phyloP scores from a whole-genome alignment of 2,888 invertebrate genomes.

The Drosophila formosana region DNA sequence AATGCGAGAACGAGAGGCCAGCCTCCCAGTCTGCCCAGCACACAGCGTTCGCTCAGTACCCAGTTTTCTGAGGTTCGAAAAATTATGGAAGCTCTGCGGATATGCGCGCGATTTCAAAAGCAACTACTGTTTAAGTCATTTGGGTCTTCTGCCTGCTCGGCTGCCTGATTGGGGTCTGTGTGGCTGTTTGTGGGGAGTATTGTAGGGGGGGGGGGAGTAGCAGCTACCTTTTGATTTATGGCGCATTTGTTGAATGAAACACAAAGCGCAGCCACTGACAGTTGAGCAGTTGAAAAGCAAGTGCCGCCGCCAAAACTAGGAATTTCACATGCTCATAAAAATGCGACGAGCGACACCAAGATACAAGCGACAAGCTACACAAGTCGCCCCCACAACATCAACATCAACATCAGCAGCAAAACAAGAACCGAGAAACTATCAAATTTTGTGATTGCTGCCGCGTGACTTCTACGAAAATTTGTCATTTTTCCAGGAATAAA shows the following conservation, averaged over 20 bases:
- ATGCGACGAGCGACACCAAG: slow-evolving; percentile 5
- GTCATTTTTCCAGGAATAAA: slow-evolving; percentile 71
- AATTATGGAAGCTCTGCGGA: slow-evolving; percentile 82
- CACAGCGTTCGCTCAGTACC: neutral
- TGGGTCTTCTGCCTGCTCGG: neutral
- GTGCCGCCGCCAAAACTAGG: slow-evolving; percentile 71
- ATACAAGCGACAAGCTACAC: slow-evolving; percentile 19
- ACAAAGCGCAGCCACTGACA: slow-evolving; percentile 71
- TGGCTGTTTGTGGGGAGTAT: neutral
- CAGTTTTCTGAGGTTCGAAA: slow-evolving; percentile 18
- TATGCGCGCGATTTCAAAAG: slow-evolving; percentile 81
- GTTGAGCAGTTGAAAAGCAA: slow-evolving; percentile 69
- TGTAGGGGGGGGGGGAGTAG: neutral
- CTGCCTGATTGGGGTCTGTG: neutral
- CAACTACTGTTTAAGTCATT: slow-evolving; percentile 75
- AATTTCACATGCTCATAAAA: slow-evolving; percentile 82
- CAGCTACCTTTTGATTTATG: slow-evolving; percentile 70
- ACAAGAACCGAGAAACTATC: neutral
- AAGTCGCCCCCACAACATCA: slow-evolving; percentile 13
- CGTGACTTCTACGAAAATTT: slow-evolving; percentile 77
- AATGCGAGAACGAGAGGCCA: slow-evolving; percentile 26
- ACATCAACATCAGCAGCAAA: neutral
- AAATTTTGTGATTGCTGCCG: slow-evolving; percentile 30
- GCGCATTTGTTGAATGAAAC: slow-evolving; percentile 66
- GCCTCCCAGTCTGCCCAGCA: neutral